Evolutionary conservation across 2,888 invertebrate species (phyloP).

Genomic region (Erebia epiphron): DNA sequence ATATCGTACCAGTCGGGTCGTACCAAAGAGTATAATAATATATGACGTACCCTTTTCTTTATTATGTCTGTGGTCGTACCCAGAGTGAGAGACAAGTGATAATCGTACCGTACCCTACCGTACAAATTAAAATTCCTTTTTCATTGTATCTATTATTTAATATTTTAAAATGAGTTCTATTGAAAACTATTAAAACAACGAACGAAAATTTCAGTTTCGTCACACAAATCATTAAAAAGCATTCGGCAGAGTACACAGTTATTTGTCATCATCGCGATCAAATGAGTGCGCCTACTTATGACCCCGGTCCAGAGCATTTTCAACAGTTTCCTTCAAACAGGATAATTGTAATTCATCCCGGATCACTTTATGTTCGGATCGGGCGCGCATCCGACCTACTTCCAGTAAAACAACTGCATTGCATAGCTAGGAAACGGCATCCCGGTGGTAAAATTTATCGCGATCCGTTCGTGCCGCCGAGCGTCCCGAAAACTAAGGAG

Average conservation of each 20-base stretch:
- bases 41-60: too few species aligned
- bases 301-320: slow-evolving; percentile 71
- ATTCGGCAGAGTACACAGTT: neutral
- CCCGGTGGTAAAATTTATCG: slow-evolving; percentile 81
- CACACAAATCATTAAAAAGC: too few species aligned
- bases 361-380: slow-evolving; percentile 93
- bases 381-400: slow-evolving; percentile 95
- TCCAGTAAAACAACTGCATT: slow-evolving; percentile 93
- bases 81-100: too few species aligned
- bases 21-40: too few species aligned
- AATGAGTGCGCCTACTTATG: slow-evolving; percentile 70
- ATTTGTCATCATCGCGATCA: slow-evolving; percentile 9
- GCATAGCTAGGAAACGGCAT: slow-evolving; percentile 88
- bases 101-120: too few species aligned
- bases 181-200: too few species aligned
- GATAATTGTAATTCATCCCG: slow-evolving; percentile 97
- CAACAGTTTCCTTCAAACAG: slow-evolving; percentile 90
- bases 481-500: slow-evolving; percentile 86
- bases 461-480: slow-evolving; percentile 86
- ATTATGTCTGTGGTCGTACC: too few species aligned
- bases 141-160: too few species aligned
- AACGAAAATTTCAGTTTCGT: too few species aligned
- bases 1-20: too few species aligned
- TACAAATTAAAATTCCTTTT: too few species aligned
- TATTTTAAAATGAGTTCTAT: too few species aligned